Evolutionary conservation across 1,140 invertebrate genomes (phyloP).

Genomic region (Bicyclus anynana): DNA sequence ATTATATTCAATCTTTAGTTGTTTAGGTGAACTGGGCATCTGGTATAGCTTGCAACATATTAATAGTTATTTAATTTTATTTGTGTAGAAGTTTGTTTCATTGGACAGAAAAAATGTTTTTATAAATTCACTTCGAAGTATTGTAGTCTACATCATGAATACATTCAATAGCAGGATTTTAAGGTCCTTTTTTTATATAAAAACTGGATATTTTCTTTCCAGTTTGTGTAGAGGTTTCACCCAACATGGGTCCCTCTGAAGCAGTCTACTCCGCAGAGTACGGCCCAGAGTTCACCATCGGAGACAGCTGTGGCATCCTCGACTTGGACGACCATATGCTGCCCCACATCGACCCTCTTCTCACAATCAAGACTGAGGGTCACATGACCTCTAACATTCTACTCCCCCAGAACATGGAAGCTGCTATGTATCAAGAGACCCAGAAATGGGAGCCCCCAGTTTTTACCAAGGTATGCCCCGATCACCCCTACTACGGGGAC

Average conservation of each 20-base stretch:
- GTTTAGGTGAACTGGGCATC: too few relatives aligned
- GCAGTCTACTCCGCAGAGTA: slow-evolving; percentile 43
- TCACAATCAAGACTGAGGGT: slow-evolving; percentile 38
- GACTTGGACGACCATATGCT: slow-evolving; percentile 50
- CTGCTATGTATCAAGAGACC: not conserved
- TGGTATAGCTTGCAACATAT: too few relatives aligned
- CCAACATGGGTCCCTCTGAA: not conserved
- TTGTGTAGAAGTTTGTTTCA: too few relatives aligned
- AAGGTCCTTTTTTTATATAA: too few relatives aligned
- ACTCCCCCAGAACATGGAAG: not conserved
- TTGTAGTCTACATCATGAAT: too few relatives aligned
- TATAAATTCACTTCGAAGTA: too few relatives aligned
- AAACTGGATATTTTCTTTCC: not conserved
- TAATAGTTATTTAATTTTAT: too few relatives aligned
- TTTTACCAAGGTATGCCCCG: slow-evolving; percentile 35
- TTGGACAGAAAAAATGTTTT: too few relatives aligned
- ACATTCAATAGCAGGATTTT: too few relatives aligned
- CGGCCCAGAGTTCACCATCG: slow-evolving; percentile 52
- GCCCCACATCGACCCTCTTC: slow-evolving; percentile 59
- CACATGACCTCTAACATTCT: not conserved
- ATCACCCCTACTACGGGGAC: slow-evolving; percentile 31
- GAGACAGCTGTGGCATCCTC: slow-evolving; percentile 23
- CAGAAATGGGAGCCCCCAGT: slow-evolving; percentile 41
- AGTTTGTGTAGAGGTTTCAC: not conserved
- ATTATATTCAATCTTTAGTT: too few relatives aligned